A percentile compares a stretch with the other conserved stretches of the same genome.
These are phyloP conservation scores for Latheticus oryzae DNA, from an alignment of 2,888 invertebrate genomes.

Conservation along the genomic window DNA sequence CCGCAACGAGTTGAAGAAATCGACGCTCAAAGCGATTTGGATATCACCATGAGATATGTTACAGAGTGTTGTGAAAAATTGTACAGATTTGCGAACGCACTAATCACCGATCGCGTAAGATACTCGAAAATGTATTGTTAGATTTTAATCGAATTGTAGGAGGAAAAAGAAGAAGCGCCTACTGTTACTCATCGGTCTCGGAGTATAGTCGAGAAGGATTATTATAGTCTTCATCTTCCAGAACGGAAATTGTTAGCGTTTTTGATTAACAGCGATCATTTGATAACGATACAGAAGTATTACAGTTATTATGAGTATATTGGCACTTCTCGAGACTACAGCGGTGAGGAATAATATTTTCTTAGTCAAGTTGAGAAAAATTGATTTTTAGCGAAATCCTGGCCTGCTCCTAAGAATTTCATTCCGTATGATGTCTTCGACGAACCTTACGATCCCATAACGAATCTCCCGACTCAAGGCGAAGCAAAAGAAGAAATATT, in stretches of 20 bases:
- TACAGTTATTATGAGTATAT: conserved; percentile 15
- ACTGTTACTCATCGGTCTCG: not conserved
- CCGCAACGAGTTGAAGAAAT: conserved; percentile 47
- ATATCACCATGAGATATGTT: conserved; percentile 43
- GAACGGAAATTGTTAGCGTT: conserved; percentile 26
- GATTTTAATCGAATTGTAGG: conserved; percentile 2
- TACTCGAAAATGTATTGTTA: not conserved
- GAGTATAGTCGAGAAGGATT: conserved; percentile 12
- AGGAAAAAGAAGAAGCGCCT: not conserved
- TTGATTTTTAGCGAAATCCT: conserved; percentile 42
- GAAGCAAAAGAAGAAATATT: conserved; percentile 5
- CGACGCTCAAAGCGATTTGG: conserved; percentile 43
- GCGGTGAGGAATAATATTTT: conserved; percentile 1
- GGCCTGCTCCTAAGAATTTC: conserved; percentile 55
- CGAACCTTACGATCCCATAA: conserved; percentile 47
- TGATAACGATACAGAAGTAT: conserved; percentile 4
- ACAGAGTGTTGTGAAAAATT: conserved; percentile 37
- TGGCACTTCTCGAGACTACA: conserved; percentile 5
- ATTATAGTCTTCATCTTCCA: conserved; percentile 13
- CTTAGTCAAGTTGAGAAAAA: not conserved
- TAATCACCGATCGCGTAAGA: conserved; percentile 11
- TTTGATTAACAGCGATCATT: conserved; percentile 15
- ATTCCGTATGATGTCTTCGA: conserved; percentile 54
- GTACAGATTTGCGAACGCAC: conserved; percentile 25
- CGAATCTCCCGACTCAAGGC: conserved; percentile 47